A percentile compares a stretch with the other conserved stretches of the same genome.
Conservation (phyloP, 2,888 invertebrate species). For the Cyclophora punctaria region DNA sequence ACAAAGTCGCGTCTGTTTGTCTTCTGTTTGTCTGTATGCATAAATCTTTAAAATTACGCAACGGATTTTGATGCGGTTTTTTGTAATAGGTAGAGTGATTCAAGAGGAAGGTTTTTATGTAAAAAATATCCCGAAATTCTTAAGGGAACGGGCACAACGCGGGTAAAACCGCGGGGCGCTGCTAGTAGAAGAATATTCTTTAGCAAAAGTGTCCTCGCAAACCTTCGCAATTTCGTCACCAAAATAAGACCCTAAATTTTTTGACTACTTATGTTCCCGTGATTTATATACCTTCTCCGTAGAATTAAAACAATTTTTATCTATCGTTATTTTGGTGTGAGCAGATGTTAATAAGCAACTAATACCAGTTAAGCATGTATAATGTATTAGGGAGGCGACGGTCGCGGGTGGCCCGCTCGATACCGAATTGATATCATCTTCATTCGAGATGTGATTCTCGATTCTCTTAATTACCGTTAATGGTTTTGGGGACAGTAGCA, state of each 20-base stretch:
- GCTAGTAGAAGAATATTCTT: too few species aligned
- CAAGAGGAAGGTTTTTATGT: too few species aligned
- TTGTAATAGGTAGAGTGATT: too few species aligned
- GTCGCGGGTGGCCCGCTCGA: slow-evolving; percentile 60
- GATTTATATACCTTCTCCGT: too few species aligned
- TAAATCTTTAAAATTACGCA: too few species aligned
- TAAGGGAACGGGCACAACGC: too few species aligned
- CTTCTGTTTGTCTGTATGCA: too few species aligned
- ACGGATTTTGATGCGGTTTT: too few species aligned
- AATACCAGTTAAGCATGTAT: slow-evolving; percentile 46
- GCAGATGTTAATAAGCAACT: slow-evolving; percentile 17
- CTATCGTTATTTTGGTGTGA: slow-evolving; percentile 11
- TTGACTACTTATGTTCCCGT: too few species aligned
- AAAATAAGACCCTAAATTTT: slow-evolving; percentile 1
- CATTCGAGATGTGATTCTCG: slow-evolving; percentile 58
- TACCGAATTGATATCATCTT: slow-evolving; percentile 61
- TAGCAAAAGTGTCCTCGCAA: neutral
- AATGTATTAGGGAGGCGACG: slow-evolving; percentile 38
- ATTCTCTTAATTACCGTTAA: slow-evolving; percentile 71
- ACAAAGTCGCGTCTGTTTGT: too few species aligned
- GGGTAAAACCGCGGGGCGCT: too few species aligned
- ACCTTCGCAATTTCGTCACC: neutral
- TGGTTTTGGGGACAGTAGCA: slow-evolving; percentile 43
- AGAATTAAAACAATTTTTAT: neutral
- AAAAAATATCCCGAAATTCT: too few species aligned